Evolutionary conservation across 1,140 invertebrate species (phyloP).

Genomic region (Stratiolaelaps scimitus): DNA sequence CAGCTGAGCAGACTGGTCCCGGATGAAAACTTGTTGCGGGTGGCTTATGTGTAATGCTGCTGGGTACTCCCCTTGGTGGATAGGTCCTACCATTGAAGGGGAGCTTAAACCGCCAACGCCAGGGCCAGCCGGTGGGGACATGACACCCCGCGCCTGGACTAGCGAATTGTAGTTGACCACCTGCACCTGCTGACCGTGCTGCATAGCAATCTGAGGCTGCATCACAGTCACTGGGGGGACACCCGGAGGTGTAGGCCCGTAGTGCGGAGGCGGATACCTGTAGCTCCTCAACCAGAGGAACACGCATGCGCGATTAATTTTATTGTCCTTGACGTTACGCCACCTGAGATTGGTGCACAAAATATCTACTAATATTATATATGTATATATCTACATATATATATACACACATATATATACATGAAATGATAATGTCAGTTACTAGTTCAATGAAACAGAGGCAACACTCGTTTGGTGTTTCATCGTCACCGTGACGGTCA

Average conservation of each 20-base stretch:
- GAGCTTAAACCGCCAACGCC: background rate
- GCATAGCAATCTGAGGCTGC: background rate
- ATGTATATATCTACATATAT: no score
- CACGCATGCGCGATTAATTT: background rate
- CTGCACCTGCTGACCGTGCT: background rate
- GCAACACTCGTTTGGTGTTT: background rate
- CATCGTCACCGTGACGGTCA: no score
- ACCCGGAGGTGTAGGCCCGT: background rate
- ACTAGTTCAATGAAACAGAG: no score
- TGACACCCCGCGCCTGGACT: slow-evolving; percentile 14
- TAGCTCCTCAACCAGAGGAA: background rate
- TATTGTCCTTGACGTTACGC: no score
- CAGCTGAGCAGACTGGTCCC: background rate
- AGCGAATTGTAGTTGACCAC: background rate
- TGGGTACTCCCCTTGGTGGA: background rate
- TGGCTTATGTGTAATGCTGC: background rate
- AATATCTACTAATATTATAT: no score
- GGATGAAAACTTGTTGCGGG: background rate
- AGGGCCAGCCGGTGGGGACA: background rate
- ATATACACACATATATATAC: no score
- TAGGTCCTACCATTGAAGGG: background rate
- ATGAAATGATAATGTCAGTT: no score
- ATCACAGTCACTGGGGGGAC: slow-evolving; percentile 2
- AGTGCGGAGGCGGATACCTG: slow-evolving; percentile 11
- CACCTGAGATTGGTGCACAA: no score